Evolutionary conservation across 2,797 vertebrate species (phyloP).

Genomic region (Enteromius fasciolatus): DNA sequence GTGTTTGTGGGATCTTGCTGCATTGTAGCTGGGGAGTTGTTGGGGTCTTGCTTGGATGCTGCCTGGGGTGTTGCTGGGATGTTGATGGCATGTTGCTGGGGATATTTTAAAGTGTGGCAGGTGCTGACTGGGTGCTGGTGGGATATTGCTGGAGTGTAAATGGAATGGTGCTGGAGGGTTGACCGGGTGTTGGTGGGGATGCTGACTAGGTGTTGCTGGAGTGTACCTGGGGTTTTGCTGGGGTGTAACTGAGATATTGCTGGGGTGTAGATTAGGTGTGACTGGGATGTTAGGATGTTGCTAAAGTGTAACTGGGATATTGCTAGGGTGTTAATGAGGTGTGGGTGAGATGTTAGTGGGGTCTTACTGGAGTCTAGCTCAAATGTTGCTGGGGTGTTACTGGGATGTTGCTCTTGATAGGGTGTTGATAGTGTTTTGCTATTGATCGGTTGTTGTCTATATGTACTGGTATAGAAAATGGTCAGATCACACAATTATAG

Average conservation of each 20-base stretch:
- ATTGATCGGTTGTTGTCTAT: neutral
- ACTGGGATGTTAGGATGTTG: neutral
- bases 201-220: too few relatives aligned
- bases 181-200: neutral
- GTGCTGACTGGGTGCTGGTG: too few relatives aligned
- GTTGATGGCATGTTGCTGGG: too few relatives aligned
- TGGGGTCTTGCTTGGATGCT: too few relatives aligned
- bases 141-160: too few relatives aligned
- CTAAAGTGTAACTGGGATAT: neutral
- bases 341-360: neutral
- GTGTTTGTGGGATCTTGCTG: neutral
- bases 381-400: fast-evolving
- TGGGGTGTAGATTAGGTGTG: neutral
- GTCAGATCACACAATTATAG: neutral
- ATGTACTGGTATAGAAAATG: neutral
- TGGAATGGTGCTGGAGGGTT: neutral
- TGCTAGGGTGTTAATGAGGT: neutral
- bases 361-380: neutral
- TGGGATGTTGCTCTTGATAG: neutral
- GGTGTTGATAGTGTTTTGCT: neutral
- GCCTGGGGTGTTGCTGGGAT: too few relatives aligned
- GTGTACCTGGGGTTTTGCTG: too few relatives aligned
- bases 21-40: too few relatives aligned
- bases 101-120: too few relatives aligned
- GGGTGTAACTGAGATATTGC: neutral